A percentile compares a stretch with the other conserved stretches of the same genome.
Conservation (phyloP, 2,888 invertebrate genomes). For the Archips xylosteana region DNA sequence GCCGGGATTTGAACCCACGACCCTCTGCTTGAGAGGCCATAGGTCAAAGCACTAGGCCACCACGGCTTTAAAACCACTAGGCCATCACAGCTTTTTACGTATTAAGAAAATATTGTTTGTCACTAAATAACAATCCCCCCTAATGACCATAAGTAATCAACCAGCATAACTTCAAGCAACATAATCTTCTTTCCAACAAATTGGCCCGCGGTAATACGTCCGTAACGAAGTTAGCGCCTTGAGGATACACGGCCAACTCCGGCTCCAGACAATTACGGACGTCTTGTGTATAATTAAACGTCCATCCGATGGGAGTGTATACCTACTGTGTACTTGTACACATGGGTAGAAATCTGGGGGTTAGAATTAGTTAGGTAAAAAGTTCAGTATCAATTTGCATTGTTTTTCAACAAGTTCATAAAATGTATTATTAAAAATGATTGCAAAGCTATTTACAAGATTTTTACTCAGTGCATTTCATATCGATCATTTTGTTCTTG, state of each 20-base stretch:
- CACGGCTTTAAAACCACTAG: too few species aligned
- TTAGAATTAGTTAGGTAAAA: background rate
- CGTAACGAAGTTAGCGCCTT: constrained; percentile 21
- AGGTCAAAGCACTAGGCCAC: too few species aligned
- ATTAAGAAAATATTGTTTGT: too few species aligned
- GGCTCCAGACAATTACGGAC: constrained; percentile 8
- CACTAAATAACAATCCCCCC: background rate
- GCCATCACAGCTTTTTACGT: too few species aligned
- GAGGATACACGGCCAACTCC: constrained; percentile 9
- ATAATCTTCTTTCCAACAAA: constrained; percentile 16
- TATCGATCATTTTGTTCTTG: too few species aligned
- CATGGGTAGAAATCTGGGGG: background rate
- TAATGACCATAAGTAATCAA: constrained; percentile 13
- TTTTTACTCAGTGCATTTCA: too few species aligned
- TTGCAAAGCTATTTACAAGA: too few species aligned
- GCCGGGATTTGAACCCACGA: too few species aligned
- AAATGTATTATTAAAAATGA: too few species aligned
- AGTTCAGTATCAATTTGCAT: too few species aligned
- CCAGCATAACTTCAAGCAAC: background rate
- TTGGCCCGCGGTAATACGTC: constrained; percentile 6
- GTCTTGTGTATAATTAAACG: constrained; percentile 17
- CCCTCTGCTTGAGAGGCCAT: too few species aligned
- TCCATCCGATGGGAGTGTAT: background rate
- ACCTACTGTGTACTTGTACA: background rate
- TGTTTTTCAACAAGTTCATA: background rate